Percentiles rank a stretch among this genome's conserved stretches.
Evolutionary conservation across 2,797 vertebrate genomes (phyloP).

Genomic region (Sphaeramia orbicularis): DNA sequence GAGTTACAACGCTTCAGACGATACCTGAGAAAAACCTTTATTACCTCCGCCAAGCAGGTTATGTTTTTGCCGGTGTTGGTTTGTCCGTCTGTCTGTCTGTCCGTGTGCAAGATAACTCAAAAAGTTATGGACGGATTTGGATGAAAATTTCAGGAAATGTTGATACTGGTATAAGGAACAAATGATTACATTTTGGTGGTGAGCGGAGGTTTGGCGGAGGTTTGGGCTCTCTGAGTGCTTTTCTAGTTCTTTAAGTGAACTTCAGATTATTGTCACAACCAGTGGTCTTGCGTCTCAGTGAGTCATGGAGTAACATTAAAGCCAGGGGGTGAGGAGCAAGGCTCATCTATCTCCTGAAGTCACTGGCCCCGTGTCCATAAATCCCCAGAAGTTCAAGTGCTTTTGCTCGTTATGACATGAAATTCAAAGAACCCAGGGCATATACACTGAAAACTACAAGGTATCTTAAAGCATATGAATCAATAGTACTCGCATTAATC

Average conservation of each 20-base stretch:
- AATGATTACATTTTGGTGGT: no score
- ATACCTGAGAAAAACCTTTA: slow-evolving; percentile 21
- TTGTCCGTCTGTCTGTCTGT: no score
- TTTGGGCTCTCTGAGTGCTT: no score
- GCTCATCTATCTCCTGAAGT: slow-evolving; percentile 54
- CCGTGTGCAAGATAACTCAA: no score
- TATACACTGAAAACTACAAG: slow-evolving; percentile 26
- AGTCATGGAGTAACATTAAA: slow-evolving; percentile 32
- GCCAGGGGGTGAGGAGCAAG: slow-evolving; percentile 18
- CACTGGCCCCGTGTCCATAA: slow-evolving; percentile 45
- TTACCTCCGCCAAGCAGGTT: no score
- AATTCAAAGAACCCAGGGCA: slow-evolving; percentile 57
- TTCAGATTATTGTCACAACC: slow-evolving; percentile 29
- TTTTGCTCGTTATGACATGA: slow-evolving; percentile 37
- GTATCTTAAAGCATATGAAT: slow-evolving; percentile 45
- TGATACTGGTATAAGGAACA: no score
- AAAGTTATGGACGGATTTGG: no score
- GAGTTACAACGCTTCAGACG: background rate
- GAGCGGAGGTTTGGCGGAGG: no score
- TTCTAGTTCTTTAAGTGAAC: slow-evolving; percentile 21
- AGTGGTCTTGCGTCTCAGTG: slow-evolving; percentile 20
- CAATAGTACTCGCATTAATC: slow-evolving; percentile 49
- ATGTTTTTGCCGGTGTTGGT: no score
- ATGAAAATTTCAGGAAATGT: no score
- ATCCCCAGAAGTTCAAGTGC: slow-evolving; percentile 49